Evolutionary conservation across 2,888 invertebrate genomes (phyloP).

Genomic region (Hypolimnas misippus): DNA sequence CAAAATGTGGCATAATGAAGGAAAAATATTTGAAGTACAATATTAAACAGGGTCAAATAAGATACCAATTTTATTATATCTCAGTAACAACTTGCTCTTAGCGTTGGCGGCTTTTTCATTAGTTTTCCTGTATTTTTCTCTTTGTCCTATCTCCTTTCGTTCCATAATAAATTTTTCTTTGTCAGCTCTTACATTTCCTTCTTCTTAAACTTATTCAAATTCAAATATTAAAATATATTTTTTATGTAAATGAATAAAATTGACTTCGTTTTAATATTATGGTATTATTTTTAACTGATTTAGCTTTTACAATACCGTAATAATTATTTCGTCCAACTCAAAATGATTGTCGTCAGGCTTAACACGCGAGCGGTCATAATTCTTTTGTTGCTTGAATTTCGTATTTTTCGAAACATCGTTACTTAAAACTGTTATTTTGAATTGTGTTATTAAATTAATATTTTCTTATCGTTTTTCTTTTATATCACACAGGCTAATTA

Average conservation of each 20-base stretch:
- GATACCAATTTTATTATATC: neutral
- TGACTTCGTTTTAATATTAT: too few species aligned
- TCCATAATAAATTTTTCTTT: neutral
- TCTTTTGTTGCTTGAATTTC: neutral
- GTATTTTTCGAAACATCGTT: too few species aligned
- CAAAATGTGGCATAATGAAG: neutral
- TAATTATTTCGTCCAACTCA: conserved; percentile 37
- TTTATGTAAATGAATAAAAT: too few species aligned
- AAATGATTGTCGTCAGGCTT: conserved; percentile 25
- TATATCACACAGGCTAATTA: too few species aligned
- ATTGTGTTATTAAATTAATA: too few species aligned
- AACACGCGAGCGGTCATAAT: conserved; percentile 21
- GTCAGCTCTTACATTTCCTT: neutral
- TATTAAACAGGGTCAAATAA: neutral
- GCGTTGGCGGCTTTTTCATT: neutral
- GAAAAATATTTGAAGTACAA: neutral
- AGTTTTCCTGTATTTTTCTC: neutral
- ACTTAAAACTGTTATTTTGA: too few species aligned
- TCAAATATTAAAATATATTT: neutral
- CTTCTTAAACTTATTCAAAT: neutral
- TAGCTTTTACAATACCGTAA: conserved; percentile 30
- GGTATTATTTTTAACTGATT: neutral
- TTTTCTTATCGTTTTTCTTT: too few species aligned
- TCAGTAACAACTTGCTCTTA: neutral
- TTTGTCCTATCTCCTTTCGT: neutral